These are phyloP conservation scores for Sebastes fasciatus DNA, from an alignment of 2,113 vertebrate species.

Conservation along the genomic window DNA sequence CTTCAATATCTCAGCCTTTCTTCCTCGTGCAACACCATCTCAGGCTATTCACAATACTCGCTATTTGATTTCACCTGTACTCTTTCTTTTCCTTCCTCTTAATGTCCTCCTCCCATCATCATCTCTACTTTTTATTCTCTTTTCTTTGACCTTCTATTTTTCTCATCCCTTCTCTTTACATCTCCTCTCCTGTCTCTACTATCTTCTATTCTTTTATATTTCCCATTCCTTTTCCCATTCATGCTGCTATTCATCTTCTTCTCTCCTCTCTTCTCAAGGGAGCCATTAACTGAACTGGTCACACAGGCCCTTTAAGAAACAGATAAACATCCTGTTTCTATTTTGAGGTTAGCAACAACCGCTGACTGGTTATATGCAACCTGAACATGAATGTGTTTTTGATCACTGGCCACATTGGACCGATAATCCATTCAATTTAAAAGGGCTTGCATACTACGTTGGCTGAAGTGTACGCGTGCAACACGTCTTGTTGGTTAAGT, in stretches of 20 bases:
- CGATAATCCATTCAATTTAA: slow-evolving; percentile 18
- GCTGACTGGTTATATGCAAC: slow-evolving; percentile 40
- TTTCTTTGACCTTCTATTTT: slow-evolving; percentile 40
- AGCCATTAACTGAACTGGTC: slow-evolving; percentile 54
- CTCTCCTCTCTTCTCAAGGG: slow-evolving; percentile 32
- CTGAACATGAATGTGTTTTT: slow-evolving; percentile 21
- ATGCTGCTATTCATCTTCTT: slow-evolving; percentile 1
- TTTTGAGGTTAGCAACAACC: slow-evolving; percentile 57
- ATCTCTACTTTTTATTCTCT: slow-evolving; percentile 44
- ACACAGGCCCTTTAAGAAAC: slow-evolving; percentile 43
- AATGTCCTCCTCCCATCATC: slow-evolving; percentile 39
- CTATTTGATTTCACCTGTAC: slow-evolving; percentile 66
- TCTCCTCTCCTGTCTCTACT: background rate
- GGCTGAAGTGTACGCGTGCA: slow-evolving; percentile 7
- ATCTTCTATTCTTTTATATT: slow-evolving; percentile 4
- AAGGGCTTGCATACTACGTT: background rate
- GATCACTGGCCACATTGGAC: slow-evolving; percentile 1
- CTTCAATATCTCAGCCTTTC: slow-evolving; percentile 56
- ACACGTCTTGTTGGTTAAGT: slow-evolving; percentile 48
- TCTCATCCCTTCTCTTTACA: slow-evolving; percentile 38
- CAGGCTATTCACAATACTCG: slow-evolving; percentile 61
- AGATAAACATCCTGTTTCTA: slow-evolving; percentile 57
- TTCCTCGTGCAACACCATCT: slow-evolving; percentile 44
- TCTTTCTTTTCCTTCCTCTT: slow-evolving; percentile 35
- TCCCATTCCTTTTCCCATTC: slow-evolving; percentile 12